phyloP scores from a whole-genome alignment of 2,113 vertebrate genomes.

The Misgurnus anguillicaudatus region DNA sequence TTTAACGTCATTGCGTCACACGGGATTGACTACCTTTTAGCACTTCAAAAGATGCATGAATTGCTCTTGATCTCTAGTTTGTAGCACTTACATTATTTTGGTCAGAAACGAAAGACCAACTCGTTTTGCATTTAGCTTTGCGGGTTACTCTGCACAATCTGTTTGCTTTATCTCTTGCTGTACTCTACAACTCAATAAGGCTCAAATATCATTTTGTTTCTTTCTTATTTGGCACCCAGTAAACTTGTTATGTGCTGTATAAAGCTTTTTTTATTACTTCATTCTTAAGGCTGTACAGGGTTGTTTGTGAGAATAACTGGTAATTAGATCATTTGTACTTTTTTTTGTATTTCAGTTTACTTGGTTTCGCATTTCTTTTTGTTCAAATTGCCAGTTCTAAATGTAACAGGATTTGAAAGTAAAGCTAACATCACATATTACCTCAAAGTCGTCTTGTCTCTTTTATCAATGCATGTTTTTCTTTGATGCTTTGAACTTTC shows the following conservation, averaged over 20 bases:
- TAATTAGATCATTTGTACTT: conserved; percentile 85
- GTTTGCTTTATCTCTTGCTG: conserved; percentile 76
- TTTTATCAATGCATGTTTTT: neutral
- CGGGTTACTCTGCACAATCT: conserved; percentile 77
- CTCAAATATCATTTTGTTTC: conserved; percentile 75
- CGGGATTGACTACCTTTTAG: conserved; percentile 79
- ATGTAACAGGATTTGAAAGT: conserved; percentile 99
- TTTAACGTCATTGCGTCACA: conserved; percentile 68
- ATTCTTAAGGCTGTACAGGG: conserved; percentile 98
- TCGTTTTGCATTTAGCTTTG: conserved; percentile 75
- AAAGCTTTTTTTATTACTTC: conserved; percentile 96
- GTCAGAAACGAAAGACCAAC: conserved; percentile 64
- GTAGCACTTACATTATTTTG: conserved; percentile 71
- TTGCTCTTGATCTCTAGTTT: conserved; percentile 66
- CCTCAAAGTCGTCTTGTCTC: conserved; percentile 44
- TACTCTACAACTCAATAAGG: conserved; percentile 80
- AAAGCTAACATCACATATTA: conserved; percentile 96
- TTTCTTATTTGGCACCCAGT: conserved; percentile 83
- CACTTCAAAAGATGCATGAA: conserved; percentile 88
- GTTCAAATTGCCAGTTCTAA: conserved; percentile 98
- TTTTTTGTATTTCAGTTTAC: conserved; percentile 68
- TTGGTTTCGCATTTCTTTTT: conserved; percentile 84
- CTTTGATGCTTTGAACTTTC: neutral
- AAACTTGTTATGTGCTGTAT: conserved; percentile 92
- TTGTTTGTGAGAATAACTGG: conserved; percentile 98